Base-by-base conservation (phyloP, 2,888 invertebrate species). In the Melikaiella ostensackeni region DNA sequence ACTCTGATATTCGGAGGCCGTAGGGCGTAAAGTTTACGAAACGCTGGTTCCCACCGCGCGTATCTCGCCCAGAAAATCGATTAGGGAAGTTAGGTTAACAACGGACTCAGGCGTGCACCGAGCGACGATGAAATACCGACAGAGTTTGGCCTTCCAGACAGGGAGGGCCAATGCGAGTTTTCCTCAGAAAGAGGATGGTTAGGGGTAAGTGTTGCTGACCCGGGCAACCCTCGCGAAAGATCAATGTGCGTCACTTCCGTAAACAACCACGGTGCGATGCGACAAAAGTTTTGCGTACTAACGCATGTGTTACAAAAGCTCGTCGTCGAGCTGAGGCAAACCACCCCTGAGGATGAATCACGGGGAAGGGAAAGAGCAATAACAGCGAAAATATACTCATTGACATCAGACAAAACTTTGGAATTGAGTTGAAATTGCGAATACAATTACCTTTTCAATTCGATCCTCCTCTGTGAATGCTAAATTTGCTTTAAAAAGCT, bases 161-260 rank as follows among this genome's bases (percentile, higher is more conserved):
- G 21, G 42, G 38, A 42, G 27, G 24, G 66, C 21, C 35, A 27
- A 66, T 42, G 38, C 21, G 27, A 42, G 42, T 66, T 46, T 74
- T 55, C 57, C 55, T 21, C 35, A 33, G 55, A 55, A 74, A 74
- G 46, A 19, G 50, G 55, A 35, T 74, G 74, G 64, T 59, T 75
- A 35, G 70, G 64, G 70, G 74, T 75, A 79, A 81, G 81, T 81
- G 81, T 79, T 80, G 79, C 76, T 77, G 81, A 82, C 78, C 82
- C 81, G 79, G 80, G 82, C 74, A 70, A 77, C 74, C 78, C 77
- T 66, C 74, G 79, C 75, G 80, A 79, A 81, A 83, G 84, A 85
- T 85, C 83, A 80, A 86, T 85, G 82, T 82, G 80, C 83, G 83
- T 86, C 82, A 84, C 83, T 86, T 86, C 85, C 85, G 84, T 85